phyloP scores from a whole-genome alignment of 1,140 invertebrate genomes.

The Kradibia gibbosae region DNA sequence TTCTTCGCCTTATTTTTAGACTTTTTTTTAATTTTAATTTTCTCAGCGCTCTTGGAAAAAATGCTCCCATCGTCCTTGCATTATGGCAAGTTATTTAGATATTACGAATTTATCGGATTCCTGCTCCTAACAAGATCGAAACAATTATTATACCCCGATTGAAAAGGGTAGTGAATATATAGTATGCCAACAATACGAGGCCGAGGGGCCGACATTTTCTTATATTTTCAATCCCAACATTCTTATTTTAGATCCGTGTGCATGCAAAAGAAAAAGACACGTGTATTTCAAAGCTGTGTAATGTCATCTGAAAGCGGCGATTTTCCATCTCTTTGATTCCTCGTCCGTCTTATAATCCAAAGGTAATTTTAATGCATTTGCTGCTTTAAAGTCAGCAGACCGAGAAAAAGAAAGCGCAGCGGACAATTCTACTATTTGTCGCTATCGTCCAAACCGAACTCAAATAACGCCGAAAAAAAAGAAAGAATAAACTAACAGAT shows the following conservation, averaged over 20 bases:
- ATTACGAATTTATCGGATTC: neutral
- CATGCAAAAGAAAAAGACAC: slow-evolving; percentile 62
- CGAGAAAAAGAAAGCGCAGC: slow-evolving; percentile 64
- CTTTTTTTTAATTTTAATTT: slow-evolving; percentile 23
- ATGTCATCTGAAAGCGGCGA: slow-evolving; percentile 44
- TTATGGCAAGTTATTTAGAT: neutral
- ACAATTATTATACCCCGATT: neutral
- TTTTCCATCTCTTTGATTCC: neutral
- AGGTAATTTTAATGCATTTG: neutral
- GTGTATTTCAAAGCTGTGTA: slow-evolving; percentile 44
- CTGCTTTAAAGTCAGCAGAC: slow-evolving; percentile 48
- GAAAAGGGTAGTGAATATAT: neutral
- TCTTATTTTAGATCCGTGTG: slow-evolving; percentile 53
- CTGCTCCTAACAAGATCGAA: neutral
- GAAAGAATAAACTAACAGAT: slow-evolving; percentile 64
- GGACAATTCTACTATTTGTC: slow-evolving; percentile 60
- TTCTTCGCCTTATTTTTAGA: slow-evolving; percentile 50
- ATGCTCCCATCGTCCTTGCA: neutral
- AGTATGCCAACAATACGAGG: slow-evolving; percentile 6
- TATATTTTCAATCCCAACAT: slow-evolving; percentile 25
- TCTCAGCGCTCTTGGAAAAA: slow-evolving; percentile 13
- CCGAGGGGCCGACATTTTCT: neutral
- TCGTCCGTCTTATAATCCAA: neutral
- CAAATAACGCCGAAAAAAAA: slow-evolving; percentile 66
- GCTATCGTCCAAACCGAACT: slow-evolving; percentile 61